Conservation (phyloP, 64 coral and sea anemone genomes). For the Catalaphyllia jardinei region DNA sequence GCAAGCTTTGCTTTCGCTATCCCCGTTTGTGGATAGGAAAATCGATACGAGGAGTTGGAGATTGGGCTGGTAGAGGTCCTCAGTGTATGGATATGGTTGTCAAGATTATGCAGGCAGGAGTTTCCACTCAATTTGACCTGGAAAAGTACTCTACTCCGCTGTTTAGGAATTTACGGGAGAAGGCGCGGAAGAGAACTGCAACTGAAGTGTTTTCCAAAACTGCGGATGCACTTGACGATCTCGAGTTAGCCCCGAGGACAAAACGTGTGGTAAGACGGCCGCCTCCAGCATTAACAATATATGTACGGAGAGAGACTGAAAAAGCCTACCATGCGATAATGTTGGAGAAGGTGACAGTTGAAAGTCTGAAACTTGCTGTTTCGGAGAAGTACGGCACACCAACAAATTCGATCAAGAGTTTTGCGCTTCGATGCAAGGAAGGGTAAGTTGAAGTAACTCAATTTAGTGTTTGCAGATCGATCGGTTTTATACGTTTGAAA, state of each 20-base stretch:
- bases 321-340: conserved; percentile 94
- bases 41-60: conserved; percentile 13
- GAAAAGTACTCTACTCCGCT: conserved; percentile 88
- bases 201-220: conserved; percentile 71
- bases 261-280: conserved; percentile 83
- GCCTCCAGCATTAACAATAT: conserved; percentile 81
- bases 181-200: conserved; percentile 70
- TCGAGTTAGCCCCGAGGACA: conserved; percentile 67
- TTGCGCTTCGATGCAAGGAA: conserved; percentile 66
- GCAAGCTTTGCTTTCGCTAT: not conserved
- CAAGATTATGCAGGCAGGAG: conserved; percentile 65
- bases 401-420: conserved; percentile 54
- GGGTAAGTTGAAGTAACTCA: conserved; percentile 59
- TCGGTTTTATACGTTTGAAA: not conserved
- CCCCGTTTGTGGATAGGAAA: conserved; percentile 6
- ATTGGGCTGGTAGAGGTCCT: conserved; percentile 39
- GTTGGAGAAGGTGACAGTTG: conserved; percentile 70
- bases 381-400: conserved; percentile 73
- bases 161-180: conserved; percentile 72
- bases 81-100: conserved; percentile 81
- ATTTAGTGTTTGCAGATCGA: not conserved
- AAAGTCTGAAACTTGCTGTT: conserved; percentile 81
- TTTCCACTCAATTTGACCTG: conserved; percentile 72
- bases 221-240: conserved; percentile 74
- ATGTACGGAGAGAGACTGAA: conserved; percentile 84